Evolutionary conservation across 1,140 invertebrate species (phyloP).

Genomic region (Zaprionus camerounensis): DNA sequence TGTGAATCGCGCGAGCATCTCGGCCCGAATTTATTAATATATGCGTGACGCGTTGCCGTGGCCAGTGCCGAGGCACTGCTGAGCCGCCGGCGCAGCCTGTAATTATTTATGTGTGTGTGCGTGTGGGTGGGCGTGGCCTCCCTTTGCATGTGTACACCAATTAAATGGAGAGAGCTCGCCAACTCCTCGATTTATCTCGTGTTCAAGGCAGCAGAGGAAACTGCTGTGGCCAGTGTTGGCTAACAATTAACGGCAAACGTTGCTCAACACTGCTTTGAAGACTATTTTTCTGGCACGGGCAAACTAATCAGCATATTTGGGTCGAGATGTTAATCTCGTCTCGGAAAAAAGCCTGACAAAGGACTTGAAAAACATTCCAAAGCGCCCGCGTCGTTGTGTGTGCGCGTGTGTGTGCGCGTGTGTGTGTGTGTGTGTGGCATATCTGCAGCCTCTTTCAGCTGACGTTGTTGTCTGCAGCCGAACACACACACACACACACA

Average conservation of each 20-base stretch:
- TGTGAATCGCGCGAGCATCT: slow-evolving; percentile 62
- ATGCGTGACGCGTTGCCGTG: slow-evolving; percentile 66
- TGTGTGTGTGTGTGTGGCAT: slow-evolving; percentile 15
- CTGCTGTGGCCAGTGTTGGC: slow-evolving; percentile 7
- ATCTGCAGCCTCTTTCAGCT: slow-evolving; percentile 22
- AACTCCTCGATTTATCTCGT: not conserved
- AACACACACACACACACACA: slow-evolving; percentile 15
- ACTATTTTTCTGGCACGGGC: not conserved
- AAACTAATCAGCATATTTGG: slow-evolving; percentile 30
- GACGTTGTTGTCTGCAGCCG: slow-evolving; percentile 31
- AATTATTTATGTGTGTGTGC: slow-evolving; percentile 40
- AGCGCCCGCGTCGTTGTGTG: not conserved
- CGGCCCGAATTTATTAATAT: slow-evolving; percentile 68
- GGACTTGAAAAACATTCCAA: slow-evolving; percentile 36
- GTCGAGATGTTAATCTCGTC: slow-evolving; percentile 37
- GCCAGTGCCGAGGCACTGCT: slow-evolving; percentile 30
- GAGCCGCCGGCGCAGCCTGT: slow-evolving; percentile 24
- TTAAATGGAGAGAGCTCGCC: slow-evolving; percentile 25
- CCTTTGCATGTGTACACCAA: slow-evolving; percentile 23
- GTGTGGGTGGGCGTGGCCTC: not conserved
- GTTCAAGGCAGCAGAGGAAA: not conserved
- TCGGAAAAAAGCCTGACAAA: slow-evolving; percentile 39
- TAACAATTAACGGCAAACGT: not conserved
- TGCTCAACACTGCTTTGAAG: not conserved
- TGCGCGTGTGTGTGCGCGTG: slow-evolving; percentile 2